A percentile compares a stretch with the other conserved stretches of the same genome.
Conservation (phyloP, 2,797 vertebrate genomes). For the Cossypha caffra region DNA sequence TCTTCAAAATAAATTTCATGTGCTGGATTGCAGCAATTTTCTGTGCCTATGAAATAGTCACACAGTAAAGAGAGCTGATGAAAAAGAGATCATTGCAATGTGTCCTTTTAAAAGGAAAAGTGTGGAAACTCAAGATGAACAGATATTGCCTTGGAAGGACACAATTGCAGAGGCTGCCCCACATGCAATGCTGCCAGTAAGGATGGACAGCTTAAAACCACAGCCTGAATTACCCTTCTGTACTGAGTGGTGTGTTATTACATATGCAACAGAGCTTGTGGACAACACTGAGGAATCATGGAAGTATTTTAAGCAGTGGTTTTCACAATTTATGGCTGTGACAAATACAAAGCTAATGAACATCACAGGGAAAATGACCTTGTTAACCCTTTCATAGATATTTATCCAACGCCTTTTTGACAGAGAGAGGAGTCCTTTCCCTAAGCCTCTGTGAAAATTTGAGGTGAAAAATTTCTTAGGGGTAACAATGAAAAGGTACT, state of each 20-base stretch:
- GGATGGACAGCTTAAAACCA: constrained; percentile 4
- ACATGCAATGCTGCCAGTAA: neutral
- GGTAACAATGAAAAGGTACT: neutral
- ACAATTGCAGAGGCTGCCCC: neutral
- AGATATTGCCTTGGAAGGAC: neutral
- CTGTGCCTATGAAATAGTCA: neutral
- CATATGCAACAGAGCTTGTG: constrained; percentile 2
- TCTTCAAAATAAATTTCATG: neutral
- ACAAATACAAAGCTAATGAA: constrained; percentile 9
- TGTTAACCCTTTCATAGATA: neutral
- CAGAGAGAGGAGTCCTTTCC: neutral
- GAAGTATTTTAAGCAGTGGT: constrained; percentile 20
- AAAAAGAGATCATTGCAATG: neutral
- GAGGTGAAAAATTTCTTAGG: neutral
- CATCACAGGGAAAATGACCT: neutral
- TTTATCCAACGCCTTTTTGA: neutral
- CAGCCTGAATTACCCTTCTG: neutral
- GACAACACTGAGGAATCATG: neutral
- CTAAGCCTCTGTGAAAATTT: neutral
- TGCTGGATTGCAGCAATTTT: neutral
- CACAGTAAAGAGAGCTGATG: neutral
- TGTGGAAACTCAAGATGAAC: neutral
- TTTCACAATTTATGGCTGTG: constrained; percentile 21
- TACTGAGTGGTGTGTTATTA: neutral
- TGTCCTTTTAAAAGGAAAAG: neutral